Evolutionary conservation across 2,888 invertebrate species (phyloP).

Genomic region (Tipula unca): DNA sequence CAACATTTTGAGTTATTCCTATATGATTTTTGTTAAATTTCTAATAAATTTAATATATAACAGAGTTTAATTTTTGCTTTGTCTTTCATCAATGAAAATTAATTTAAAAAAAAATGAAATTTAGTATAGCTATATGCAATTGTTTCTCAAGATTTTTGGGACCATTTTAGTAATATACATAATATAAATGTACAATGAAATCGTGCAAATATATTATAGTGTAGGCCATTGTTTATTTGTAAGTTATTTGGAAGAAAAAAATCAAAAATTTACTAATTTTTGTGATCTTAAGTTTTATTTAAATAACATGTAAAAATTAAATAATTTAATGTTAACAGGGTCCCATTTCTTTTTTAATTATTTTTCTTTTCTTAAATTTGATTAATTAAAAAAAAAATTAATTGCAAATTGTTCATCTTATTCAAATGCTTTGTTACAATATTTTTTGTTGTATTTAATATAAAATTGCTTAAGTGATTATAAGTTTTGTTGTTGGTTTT

Average conservation of each 20-base stretch:
- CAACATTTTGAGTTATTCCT: background rate
- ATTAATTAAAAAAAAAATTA: background rate
- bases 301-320: slow-evolving; percentile 3
- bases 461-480: slow-evolving; percentile 20
- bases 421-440: background rate
- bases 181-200: background rate
- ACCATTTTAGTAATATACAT: background rate
- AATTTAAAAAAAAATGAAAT: background rate
- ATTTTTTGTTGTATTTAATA: slow-evolving; percentile 14
- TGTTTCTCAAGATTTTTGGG: background rate
- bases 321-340: slow-evolving; percentile 14
- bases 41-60: background rate
- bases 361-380: background rate
- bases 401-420: slow-evolving; percentile 14
- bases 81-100: background rate
- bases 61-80: background rate
- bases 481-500: slow-evolving; percentile 9
- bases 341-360: background rate
- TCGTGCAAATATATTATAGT: background rate
- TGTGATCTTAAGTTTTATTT: background rate
- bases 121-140: background rate
- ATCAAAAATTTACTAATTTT: background rate
- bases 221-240: background rate
- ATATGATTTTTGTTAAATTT: background rate
- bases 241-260: background rate